Conservation (phyloP, 2,797 vertebrate species). For the Clarias fuscus region DNA sequence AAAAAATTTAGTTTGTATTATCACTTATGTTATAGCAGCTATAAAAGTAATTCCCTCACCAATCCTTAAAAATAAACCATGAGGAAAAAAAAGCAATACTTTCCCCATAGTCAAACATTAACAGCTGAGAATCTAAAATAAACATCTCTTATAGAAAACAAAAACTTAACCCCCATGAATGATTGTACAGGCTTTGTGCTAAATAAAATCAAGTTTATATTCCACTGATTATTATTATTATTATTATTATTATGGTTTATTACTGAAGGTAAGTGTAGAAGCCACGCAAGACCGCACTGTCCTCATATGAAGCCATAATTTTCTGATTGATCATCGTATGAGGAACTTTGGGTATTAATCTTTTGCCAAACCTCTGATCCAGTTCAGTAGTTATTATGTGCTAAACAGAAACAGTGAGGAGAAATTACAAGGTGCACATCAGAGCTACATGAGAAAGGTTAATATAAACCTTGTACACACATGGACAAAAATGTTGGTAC, state of each 20-base stretch:
- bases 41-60: not conserved
- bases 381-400: too few relatives aligned
- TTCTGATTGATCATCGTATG: too few relatives aligned
- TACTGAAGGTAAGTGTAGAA: too few relatives aligned
- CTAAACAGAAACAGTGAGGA: too few relatives aligned
- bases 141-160: not conserved
- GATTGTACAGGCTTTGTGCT: not conserved
- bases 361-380: too few relatives aligned
- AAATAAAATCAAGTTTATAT: not conserved
- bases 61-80: not conserved
- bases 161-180: not conserved
- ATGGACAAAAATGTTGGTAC: too few relatives aligned
- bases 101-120: constrained; percentile 20
- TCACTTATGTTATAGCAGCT: not conserved
- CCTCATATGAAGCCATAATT: too few relatives aligned
- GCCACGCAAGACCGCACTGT: too few relatives aligned
- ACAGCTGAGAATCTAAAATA: not conserved
- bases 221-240: not conserved
- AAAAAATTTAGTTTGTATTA: not conserved
- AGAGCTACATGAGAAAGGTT: not conserved
- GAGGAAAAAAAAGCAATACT: constrained; percentile 45
- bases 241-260: too few relatives aligned
- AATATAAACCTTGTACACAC: not conserved
- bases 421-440: too few relatives aligned
- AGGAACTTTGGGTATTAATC: too few relatives aligned